phyloP scores from a whole-genome alignment of 2,797 vertebrate genomes.

The Cynopterus sphinx region DNA sequence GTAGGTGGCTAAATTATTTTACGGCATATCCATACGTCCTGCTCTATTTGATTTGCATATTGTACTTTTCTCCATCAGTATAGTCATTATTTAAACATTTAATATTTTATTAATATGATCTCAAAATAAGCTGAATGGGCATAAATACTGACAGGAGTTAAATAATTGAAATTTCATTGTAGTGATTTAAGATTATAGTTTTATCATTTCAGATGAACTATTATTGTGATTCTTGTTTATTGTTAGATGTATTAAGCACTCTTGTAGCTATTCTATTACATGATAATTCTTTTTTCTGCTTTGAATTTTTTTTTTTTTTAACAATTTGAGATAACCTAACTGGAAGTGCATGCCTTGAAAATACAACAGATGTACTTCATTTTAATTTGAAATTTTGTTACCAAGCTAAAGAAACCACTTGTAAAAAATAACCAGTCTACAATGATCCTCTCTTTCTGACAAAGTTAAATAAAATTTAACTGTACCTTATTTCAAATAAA shows the following conservation, averaged over 20 bases:
- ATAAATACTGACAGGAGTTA: conserved; percentile 13
- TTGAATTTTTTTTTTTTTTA: background rate
- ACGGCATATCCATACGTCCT: background rate
- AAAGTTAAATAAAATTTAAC: background rate
- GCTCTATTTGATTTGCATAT: conserved; percentile 32
- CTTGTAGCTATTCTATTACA: background rate
- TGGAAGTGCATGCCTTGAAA: conserved; percentile 16
- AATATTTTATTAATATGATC: conserved; percentile 34
- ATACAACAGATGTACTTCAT: background rate
- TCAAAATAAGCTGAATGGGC: conserved; percentile 30
- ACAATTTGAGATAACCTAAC: background rate
- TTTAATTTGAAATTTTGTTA: conserved; percentile 20
- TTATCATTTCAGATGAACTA: background rate
- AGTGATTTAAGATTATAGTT: background rate
- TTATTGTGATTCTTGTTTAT: background rate
- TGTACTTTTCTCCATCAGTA: background rate
- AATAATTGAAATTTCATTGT: conserved; percentile 20
- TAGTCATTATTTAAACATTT: conserved; percentile 17
- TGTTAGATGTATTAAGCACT: background rate
- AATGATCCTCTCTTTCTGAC: background rate
- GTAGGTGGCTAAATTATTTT: conserved; percentile 23
- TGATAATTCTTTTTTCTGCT: conserved; percentile 8
- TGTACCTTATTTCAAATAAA: background rate
- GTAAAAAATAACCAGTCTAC: background rate
- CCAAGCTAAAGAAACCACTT: background rate